Conservation (phyloP, 2,797 vertebrate genomes). For the Hydrocynus forskahlii region DNA sequence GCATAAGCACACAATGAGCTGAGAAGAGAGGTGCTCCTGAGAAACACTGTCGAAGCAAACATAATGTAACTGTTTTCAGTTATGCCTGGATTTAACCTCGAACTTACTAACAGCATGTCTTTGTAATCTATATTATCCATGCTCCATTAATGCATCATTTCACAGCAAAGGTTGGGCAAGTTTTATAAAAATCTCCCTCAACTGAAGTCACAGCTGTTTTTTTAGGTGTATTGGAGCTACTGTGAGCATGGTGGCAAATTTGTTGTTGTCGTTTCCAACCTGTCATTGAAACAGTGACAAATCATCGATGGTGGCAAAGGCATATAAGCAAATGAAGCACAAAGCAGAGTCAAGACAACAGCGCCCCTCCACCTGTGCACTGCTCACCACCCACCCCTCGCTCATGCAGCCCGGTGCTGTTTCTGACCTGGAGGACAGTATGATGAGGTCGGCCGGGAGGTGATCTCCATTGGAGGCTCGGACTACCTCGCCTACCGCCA, state of each 20-base stretch:
- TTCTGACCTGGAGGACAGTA: slow-evolving; percentile 99
- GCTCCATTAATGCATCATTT: background rate
- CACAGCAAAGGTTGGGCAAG: background rate
- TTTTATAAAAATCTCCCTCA: background rate
- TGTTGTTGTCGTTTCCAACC: background rate
- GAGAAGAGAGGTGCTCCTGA: background rate
- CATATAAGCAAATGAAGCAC: slow-evolving; percentile 11
- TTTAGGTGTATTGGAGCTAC: background rate
- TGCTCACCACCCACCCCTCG: slow-evolving; percentile 31
- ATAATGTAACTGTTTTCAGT: background rate
- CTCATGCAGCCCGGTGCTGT: slow-evolving; percentile 63
- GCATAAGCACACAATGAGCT: background rate
- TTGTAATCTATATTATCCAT: background rate
- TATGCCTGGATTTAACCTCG: background rate
- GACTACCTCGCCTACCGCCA: slow-evolving; percentile 98
- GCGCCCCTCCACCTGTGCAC: slow-evolving; percentile 45
- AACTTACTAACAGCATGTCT: background rate
- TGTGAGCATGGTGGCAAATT: background rate
- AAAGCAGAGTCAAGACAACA: slow-evolving; percentile 17
- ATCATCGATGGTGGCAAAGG: slow-evolving; percentile 2
- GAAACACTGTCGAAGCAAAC: background rate
- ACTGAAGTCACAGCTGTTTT: background rate
- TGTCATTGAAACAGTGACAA: background rate
- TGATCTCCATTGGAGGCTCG: slow-evolving; percentile 98
- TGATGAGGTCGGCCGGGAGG: slow-evolving; percentile 99